Percentiles rank a stretch among this genome's conserved stretches.
Evolutionary conservation across 37 sponge, comb jelly and placozoan species (phyloP).

Genomic region (Spongia lamella): DNA sequence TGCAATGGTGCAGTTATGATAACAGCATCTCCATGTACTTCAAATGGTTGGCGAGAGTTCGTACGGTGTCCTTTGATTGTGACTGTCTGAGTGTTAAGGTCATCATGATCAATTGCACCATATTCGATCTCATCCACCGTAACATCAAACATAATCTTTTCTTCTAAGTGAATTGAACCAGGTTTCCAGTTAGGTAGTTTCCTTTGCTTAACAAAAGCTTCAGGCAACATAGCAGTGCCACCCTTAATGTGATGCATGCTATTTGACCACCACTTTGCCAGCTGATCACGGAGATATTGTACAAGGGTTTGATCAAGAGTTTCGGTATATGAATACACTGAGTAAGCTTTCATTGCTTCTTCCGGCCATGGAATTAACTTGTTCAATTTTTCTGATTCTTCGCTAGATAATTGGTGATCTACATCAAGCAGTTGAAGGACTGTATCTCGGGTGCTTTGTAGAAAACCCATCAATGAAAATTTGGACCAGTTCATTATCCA

Average conservation of each 20-base stretch:
- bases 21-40: conserved; percentile 32
- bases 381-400: too few species aligned
- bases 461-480: conserved; percentile 19
- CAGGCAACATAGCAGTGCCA: conserved; percentile 42
- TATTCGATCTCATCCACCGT: conserved; percentile 22
- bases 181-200: neutral
- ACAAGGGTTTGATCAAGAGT: conserved; percentile 38
- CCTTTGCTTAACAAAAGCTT: conserved; percentile 13
- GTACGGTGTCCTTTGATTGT: neutral
- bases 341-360: conserved; percentile 45
- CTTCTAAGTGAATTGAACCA: neutral
- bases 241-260: conserved; percentile 52
- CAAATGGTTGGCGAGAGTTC: neutral
- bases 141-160: neutral
- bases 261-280: conserved; percentile 48
- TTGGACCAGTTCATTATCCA: conserved; percentile 34
- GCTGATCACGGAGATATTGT: conserved; percentile 25
- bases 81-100: neutral
- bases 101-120: neutral
- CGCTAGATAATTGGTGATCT: too few species aligned
- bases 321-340: conserved; percentile 21
- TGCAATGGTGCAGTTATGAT: conserved; percentile 54
- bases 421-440: neutral
- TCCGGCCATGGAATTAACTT: conserved; percentile 64
- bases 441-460: conserved; percentile 4